Evolutionary conservation across 2,113 vertebrate genomes (phyloP).

Genomic region (Orcinus orca): DNA sequence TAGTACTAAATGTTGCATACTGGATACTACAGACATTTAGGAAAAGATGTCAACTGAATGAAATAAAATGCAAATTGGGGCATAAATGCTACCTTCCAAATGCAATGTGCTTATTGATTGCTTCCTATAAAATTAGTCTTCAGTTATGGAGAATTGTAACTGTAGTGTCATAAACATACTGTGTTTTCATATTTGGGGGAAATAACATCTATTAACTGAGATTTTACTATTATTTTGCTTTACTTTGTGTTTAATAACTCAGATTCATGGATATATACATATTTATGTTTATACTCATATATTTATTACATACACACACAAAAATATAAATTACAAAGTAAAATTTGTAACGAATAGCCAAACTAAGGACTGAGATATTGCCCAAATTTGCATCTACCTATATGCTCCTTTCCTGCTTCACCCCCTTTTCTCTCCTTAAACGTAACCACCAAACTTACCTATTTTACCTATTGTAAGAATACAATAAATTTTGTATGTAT

Average conservation of each 20-base stretch:
- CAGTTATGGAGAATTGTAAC: neutral
- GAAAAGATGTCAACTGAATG: neutral
- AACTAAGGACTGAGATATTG: neutral
- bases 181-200: neutral
- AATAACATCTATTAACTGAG: neutral
- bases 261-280: neutral
- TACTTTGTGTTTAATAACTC: neutral
- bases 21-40: neutral
- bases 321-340: neutral
- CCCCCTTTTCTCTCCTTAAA: neutral
- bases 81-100: neutral
- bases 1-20: neutral
- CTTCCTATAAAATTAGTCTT: neutral
- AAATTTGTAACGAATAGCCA: neutral
- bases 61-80: neutral
- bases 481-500: neutral
- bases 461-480: neutral
- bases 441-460: neutral
- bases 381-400: neutral
- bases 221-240: neutral
- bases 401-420: neutral
- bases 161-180: neutral
- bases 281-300: neutral
- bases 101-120: neutral
- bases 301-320: neutral